These are phyloP conservation scores for Hycleus cichorii DNA, from an alignment of 1,140 invertebrate genomes.

Conservation along the genomic window DNA sequence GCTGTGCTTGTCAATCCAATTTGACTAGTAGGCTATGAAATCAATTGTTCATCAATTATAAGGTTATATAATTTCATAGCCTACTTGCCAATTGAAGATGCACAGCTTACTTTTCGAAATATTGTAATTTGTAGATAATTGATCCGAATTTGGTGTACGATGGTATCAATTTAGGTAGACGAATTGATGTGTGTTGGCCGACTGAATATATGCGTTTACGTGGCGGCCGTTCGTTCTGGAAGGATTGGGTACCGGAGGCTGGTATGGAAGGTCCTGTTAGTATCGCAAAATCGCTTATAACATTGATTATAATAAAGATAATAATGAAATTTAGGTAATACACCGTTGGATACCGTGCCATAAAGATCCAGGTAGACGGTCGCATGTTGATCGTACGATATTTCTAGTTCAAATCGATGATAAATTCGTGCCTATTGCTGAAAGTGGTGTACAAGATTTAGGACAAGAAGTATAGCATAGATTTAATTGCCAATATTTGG, in stretches of 20 bases:
- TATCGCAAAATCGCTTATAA: background rate
- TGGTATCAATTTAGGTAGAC: conserved; percentile 78
- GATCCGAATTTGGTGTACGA: conserved; percentile 79
- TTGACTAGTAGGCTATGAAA: too few species aligned
- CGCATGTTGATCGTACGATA: conserved; percentile 85
- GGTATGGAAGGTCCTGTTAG: conserved; percentile 83
- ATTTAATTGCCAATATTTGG: background rate
- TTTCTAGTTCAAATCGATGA: conserved; percentile 88
- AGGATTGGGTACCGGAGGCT: conserved; percentile 77
- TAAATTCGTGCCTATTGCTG: conserved; percentile 86
- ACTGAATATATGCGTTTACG: conserved; percentile 75
- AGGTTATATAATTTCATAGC: too few species aligned
- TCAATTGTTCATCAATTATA: too few species aligned
- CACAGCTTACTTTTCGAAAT: too few species aligned
- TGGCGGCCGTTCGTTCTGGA: conserved; percentile 81
- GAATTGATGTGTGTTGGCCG: conserved; percentile 89
- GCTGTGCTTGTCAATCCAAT: too few species aligned
- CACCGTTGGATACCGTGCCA: conserved; percentile 89
- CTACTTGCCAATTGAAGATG: too few species aligned
- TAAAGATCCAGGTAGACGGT: conserved; percentile 72
- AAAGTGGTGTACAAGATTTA: conserved; percentile 65
- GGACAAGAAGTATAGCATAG: conserved; percentile 32
- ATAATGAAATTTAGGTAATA: conserved; percentile 54
- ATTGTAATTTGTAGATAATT: conserved; percentile 49
- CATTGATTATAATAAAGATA: background rate